Percentiles rank a stretch among this genome's conserved stretches.
Evolutionary conservation across 2,888 invertebrate genomes (phyloP).

Genomic region (Listrodromus nycthemerus): DNA sequence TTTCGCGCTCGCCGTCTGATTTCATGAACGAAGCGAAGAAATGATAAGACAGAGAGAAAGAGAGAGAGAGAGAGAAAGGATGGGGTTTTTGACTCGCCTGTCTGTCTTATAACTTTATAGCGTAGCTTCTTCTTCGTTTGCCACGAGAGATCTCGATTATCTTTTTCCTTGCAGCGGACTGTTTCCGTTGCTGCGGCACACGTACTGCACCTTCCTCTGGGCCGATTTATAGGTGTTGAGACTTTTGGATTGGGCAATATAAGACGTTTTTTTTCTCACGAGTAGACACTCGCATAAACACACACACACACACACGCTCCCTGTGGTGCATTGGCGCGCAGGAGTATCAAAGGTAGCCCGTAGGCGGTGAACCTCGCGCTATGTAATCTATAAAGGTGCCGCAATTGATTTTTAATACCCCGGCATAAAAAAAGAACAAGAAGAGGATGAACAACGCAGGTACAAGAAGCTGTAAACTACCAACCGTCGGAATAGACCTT

Average conservation of each 20-base stretch:
- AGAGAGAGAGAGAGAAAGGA: conserved; percentile 7
- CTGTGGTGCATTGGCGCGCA: neutral
- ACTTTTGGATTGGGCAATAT: conserved; percentile 73
- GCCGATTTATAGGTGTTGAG: conserved; percentile 80
- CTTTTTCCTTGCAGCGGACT: conserved; percentile 44
- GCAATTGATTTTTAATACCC: conserved; percentile 77
- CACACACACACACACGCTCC: neutral
- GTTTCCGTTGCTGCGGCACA: conserved; percentile 59
- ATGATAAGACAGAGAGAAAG: conserved; percentile 26
- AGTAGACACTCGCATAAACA: neutral
- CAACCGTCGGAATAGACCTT: conserved; percentile 14
- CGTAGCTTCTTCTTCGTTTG: conserved; percentile 71
- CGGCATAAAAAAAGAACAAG: conserved; percentile 68
- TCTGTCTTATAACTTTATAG: conserved; percentile 80
- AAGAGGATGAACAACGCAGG: neutral
- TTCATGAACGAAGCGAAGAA: conserved; percentile 47
- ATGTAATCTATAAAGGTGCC: conserved; percentile 76
- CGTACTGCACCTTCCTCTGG: conserved; percentile 66
- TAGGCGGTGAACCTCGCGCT: conserved; percentile 4
- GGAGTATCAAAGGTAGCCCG: conserved; percentile 16
- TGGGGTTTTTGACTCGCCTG: neutral
- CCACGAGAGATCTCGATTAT: conserved; percentile 46
- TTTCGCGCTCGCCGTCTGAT: neutral
- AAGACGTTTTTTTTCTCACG: conserved; percentile 35
- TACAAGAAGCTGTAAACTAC: conserved; percentile 69